Evolutionary conservation across 2,797 vertebrate species (phyloP), one percentile per base, ranked within the genome.

Genomic region (Chiroxiphia lanceolata): DNA sequence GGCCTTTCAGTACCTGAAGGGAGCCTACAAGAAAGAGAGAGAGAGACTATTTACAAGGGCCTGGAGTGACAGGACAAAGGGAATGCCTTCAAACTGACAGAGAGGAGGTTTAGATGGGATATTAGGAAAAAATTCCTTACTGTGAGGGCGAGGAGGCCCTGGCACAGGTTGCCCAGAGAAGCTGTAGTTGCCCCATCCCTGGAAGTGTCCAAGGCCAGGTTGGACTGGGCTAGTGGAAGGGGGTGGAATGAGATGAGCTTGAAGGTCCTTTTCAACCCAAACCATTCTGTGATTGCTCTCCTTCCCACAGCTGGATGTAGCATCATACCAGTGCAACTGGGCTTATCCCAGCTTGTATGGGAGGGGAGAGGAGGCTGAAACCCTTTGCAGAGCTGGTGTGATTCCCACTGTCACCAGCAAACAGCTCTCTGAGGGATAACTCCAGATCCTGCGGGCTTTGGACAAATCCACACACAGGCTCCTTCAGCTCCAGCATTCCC

Each of bases 401-500:
- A 29, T 53, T 70, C n/a, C 40, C 3, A 18, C 3, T 42, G 9
- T 88, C 2, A 25, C 11, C 50, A 71, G 22, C 13, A 63, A 61
- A 33, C 5, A 40, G 36, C 60, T 78, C 14, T 36, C 29, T 8
- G 6, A 78, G 33, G 34, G 33, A 6, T 51, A 0, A 0, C 11
- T 40, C 21, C 15, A n/a, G 10, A 20, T 56, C n/a, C 40, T 1
- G 0, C 0, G 1, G 60, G 26, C 38, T 90, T 70, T 3, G 2
- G 27, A 16, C 3, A 3, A 40, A 11, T 44, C 29, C 25, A 12
- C 0, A 1, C 27, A 2, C 0, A 0, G 50, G 29, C 20, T 78
- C 45, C 42, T 68, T 36, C 31, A 54, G 15, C 38, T 34, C 40
- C 7, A 17, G 14, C 1, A 0, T 72, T 76, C 47, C 17, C 8